These are phyloP conservation scores for Hermatobates lingyangjiaoensis DNA, from an alignment of 1,140 invertebrate species.

Conservation along the genomic window DNA sequence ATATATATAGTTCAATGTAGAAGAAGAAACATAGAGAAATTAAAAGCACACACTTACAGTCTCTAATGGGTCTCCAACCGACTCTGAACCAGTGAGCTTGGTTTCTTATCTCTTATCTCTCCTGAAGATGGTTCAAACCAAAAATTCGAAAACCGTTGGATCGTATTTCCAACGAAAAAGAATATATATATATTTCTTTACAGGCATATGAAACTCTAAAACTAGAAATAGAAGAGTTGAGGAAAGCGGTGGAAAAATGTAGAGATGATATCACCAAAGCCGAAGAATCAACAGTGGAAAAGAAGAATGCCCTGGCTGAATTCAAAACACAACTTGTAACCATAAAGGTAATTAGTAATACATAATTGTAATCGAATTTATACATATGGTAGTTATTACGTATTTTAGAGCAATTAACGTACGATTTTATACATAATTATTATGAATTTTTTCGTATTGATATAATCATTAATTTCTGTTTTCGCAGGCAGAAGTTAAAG, in stretches of 20 bases:
- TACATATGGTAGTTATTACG: not conserved
- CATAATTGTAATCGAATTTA: not conserved
- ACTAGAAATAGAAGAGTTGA: conserved; percentile 60
- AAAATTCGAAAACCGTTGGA: too few species aligned
- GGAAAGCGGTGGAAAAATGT: conserved; percentile 44
- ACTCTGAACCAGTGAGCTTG: too few species aligned
- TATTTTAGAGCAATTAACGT: not conserved
- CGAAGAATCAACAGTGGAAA: conserved; percentile 28
- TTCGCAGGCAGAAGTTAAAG: conserved; percentile 28
- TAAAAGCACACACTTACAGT: too few species aligned
- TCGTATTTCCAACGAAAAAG: too few species aligned
- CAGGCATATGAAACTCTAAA: conserved; percentile 59
- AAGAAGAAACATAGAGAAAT: too few species aligned
- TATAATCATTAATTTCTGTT: not conserved
- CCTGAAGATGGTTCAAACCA: too few species aligned
- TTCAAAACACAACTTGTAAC: too few species aligned
- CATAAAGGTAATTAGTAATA: not conserved
- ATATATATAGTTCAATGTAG: too few species aligned
- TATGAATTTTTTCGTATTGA: not conserved
- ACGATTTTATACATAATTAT: not conserved
- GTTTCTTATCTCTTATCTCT: too few species aligned
- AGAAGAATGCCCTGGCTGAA: conserved; percentile 31
- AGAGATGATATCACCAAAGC: conserved; percentile 32
- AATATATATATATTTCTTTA: conserved; percentile 6
- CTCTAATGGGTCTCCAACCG: too few species aligned